Evolutionary conservation across 2,888 invertebrate genomes (phyloP), one percentile per base, ranked within the genome.

Genomic region (Spisula subtruncata): DNA sequence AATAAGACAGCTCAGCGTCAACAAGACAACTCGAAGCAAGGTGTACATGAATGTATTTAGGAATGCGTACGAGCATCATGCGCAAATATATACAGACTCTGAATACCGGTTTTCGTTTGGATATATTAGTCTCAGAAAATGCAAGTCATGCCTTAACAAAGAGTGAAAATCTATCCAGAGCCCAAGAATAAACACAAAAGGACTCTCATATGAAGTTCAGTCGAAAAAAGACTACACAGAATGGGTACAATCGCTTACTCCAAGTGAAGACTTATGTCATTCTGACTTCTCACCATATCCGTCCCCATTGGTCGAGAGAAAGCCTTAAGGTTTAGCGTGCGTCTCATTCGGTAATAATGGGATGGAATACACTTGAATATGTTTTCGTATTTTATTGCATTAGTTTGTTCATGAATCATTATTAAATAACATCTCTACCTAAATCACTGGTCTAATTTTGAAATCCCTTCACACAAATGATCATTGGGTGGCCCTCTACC

Each of bases 31-130:
- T 60, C 60, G 60, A 4, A 60, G 60, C n/a, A n/a, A n/a, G n/a
- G n/a, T n/a, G n/a, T n/a, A n/a, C n/a, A n/a, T n/a, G n/a, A n/a
- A n/a, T n/a, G n/a, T n/a, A n/a, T n/a, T n/a, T n/a, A n/a, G n/a
- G n/a, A n/a, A n/a, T n/a, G n/a, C n/a, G n/a, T n/a, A 60, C 20
- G 60, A 60, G n/a, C 60, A 60, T 20, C 60, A 60, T n/a, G 60
- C 60, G 0, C 60, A 60, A 60, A 60, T 60, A 8, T 60, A 60
- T n/a, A 60, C 60, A 16, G 60, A 60, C n/a, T n/a, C 14, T 0
- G 60, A 60, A 5, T n/a, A 60, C 6, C 14, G 60, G n/a, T 60
- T 20, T 60, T 60, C 60, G 6, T 60, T n/a, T n/a, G n/a, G n/a
- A n/a, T n/a, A n/a, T n/a, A n/a, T n/a, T n/a, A n/a, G n/a, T n/a